Base-by-base conservation (phyloP, 1,140 invertebrate genomes). In the Cotesia glomerata region DNA sequence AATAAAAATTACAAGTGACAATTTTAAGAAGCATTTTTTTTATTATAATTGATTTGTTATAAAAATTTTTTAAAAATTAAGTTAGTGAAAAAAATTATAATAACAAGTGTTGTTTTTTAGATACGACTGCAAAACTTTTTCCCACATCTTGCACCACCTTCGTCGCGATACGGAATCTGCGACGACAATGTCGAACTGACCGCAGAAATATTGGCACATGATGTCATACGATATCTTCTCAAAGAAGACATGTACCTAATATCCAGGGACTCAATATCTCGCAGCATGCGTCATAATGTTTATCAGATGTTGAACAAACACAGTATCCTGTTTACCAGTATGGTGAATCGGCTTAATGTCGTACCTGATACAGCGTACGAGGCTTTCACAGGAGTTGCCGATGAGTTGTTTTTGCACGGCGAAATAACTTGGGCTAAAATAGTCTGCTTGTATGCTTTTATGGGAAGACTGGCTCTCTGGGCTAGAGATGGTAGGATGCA, bases 361-460 rank as follows among this genome's bases (percentile, higher is more conserved):
- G 83, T 87, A 49, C 87, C 88, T 39, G 86, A 86, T 45, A 89
- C 88, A 18, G 86, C 88, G 11, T 90, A 90, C 75, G 82, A 88
- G 59, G 88, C 89, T 52, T 91, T 91, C 78, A 86, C 85, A 36
- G 87, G 84, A 59, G 88, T 91, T 34, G 89, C 89, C n/a, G 88
- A 91, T 78, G 89, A 91, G 81, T 81, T 91, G 9, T 91, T 91
- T 79, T 84, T 81, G n/a, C 80, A 90, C 54, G 85, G 81, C 9
- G 81, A 78, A 39, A 86, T 90, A 59, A 90, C 90, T 71, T 91
- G 90, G 90, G 89, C 90, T 5, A 86, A 89, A 75, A 89, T 91
- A 59, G 87, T 91, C n/a, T 89, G 89, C 72, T 84, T 91, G 3
- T 91, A 90, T 76, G 89, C 90, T 8, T 91, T 91, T 79, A 90